Base-by-base conservation (phyloP, 1,140 invertebrate species). In the Brachionus manjavacas region DNA sequence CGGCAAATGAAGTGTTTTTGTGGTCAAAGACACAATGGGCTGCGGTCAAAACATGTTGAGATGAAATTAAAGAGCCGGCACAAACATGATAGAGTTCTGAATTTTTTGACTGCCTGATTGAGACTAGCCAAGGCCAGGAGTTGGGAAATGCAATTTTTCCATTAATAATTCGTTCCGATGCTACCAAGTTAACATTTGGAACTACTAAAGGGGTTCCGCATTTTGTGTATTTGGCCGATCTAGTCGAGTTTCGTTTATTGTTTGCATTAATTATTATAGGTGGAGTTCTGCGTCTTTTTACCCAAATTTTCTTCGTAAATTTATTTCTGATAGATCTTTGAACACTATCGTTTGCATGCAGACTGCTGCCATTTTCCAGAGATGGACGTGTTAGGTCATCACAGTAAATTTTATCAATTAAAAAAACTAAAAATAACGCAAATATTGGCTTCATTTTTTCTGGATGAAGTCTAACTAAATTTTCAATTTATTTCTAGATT, bases 91-190 rank as follows among this genome's bases (percentile, higher is more conserved):
- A 72, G 1, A 39, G 41, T 4, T 20, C 16, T 20, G 28, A 39
- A 41, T 72, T 41, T 72, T 72, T 20, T 8, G 16, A 41, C 41
- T 41, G 7, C 41, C 68, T 72, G 0, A 72, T 72, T 41, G 68
- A 72, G 4, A 72, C 68, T 6, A 72, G n/a, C 68, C 68, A 72
- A 7, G 68, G 68, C 68, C 68, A 72, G 20, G 68, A 72, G 46
- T 43, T 20, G 3, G 68, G 68, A 72, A 35, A 16, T 4, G 68
- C 35, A n/a, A 14, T 11, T 20, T 72, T 16, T 20, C 68, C 68
- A 72, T 41, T 41, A 9, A 72, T 72, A 1, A 72, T 72, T 39
- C 68, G 31, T 6, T 11, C n/a, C 1, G 3, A 16, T 14, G 12
- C 16, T 41, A 4, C 16, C 14, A 68, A 64, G 4, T 68, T 14